Evolutionary conservation across 2,113 vertebrate species (phyloP).

Genomic region (Mohoua ochrocephala): DNA sequence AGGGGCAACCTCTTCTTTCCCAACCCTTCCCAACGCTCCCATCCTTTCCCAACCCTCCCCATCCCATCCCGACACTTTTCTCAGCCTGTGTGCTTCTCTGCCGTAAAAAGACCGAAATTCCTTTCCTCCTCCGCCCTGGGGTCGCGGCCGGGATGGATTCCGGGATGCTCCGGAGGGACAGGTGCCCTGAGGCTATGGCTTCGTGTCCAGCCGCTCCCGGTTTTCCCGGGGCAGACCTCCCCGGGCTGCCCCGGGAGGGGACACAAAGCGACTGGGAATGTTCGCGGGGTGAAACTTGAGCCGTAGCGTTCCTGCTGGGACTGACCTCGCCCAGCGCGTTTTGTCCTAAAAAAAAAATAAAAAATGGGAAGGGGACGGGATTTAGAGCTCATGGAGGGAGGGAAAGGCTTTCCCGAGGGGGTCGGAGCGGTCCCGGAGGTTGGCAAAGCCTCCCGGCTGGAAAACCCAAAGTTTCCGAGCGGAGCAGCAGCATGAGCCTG

Average conservation of each 20-base stretch:
- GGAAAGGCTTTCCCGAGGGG: background rate
- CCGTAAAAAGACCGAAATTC: background rate
- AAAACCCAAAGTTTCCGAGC: background rate
- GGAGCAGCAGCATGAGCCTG: background rate
- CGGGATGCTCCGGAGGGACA: background rate
- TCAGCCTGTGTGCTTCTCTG: background rate
- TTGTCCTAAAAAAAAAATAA: no score
- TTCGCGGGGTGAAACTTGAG: background rate
- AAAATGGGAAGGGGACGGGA: background rate
- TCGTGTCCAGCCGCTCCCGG: fast-evolving
- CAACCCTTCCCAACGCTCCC: background rate
- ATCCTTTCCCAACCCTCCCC: background rate
- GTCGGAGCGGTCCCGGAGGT: fast-evolving
- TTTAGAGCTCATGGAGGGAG: background rate
- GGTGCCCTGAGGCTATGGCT: background rate
- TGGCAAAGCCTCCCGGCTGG: background rate
- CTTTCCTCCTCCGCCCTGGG: background rate
- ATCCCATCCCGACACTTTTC: background rate
- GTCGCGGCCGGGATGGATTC: background rate
- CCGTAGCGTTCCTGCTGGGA: background rate
- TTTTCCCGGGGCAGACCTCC: background rate
- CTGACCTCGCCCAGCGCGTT: background rate
- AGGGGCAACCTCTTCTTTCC: background rate
- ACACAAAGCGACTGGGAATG: fast-evolving
- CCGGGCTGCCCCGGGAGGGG: background rate